Conservation (phyloP, 2,888 invertebrate species). For the Lepidonotus clava region DNA sequence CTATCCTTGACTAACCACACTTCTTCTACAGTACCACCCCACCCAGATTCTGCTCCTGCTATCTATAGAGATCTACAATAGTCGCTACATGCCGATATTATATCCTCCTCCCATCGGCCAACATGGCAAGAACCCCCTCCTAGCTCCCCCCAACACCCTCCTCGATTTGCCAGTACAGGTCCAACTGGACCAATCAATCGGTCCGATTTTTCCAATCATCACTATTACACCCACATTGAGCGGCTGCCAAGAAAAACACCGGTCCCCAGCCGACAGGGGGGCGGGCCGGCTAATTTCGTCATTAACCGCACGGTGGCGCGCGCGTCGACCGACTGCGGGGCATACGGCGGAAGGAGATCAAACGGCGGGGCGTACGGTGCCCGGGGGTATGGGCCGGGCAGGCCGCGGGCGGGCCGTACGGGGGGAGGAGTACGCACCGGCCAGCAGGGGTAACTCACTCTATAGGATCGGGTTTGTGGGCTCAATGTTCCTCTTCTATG, state of each 20-base stretch:
- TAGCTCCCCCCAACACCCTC: neutral
- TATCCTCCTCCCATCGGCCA: neutral
- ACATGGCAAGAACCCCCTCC: neutral
- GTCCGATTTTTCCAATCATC: constrained; percentile 39
- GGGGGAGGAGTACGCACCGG: neutral
- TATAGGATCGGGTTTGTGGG: no score
- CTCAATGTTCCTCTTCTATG: no score
- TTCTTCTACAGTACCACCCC: neutral
- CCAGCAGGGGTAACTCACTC: neutral
- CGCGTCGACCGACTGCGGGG: neutral
- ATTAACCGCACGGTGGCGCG: constrained; percentile 41
- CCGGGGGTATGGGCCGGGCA: constrained; percentile 5
- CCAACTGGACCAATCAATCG: constrained; percentile 42
- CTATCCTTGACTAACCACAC: no score
- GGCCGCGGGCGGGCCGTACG: neutral
- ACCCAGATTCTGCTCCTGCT: neutral
- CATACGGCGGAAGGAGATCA: constrained; percentile 42
- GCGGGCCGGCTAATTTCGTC: constrained; percentile 40
- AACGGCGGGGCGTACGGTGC: constrained; percentile 33
- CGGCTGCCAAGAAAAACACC: constrained; percentile 47
- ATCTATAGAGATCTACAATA: neutral
- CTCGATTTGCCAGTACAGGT: neutral
- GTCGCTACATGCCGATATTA: neutral
- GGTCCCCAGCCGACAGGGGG: neutral
- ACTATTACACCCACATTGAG: constrained; percentile 40